These are phyloP conservation scores for Gymnogyps californianus DNA, from an alignment of 2,113 vertebrate genomes.

Conservation along the genomic window DNA sequence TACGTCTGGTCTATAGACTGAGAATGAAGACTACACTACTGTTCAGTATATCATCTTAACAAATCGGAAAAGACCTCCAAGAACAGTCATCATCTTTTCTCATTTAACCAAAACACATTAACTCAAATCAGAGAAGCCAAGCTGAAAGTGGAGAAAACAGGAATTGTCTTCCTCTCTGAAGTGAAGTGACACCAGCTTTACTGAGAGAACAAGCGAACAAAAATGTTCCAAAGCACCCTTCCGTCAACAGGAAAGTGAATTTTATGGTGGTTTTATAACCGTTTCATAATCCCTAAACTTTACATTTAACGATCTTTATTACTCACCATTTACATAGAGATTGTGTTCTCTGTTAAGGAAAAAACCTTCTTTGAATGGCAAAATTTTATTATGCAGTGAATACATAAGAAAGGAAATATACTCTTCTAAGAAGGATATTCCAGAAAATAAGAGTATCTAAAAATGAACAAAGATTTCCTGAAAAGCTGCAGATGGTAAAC, in stretches of 20 bases:
- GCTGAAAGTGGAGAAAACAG: background rate
- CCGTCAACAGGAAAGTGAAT: background rate
- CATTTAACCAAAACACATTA: background rate
- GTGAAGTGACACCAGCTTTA: background rate
- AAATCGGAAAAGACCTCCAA: background rate
- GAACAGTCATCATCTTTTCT: background rate
- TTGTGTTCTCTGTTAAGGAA: background rate
- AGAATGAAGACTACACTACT: background rate
- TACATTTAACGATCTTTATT: background rate
- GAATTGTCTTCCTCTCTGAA: background rate
- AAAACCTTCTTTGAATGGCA: background rate
- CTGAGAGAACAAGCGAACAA: background rate
- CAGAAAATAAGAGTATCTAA: background rate
- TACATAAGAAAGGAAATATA: background rate
- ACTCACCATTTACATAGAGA: background rate
- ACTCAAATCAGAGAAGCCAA: background rate
- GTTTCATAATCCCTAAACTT: background rate
- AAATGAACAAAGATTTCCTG: background rate
- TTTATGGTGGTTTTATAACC: background rate
- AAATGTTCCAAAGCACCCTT: background rate
- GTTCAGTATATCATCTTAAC: background rate
- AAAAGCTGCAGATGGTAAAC: background rate
- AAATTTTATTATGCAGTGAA: background rate
- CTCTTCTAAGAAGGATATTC: background rate
- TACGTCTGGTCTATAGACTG: background rate